A percentile compares a stretch with the other conserved stretches of the same genome.
Conservation (phyloP, 1,140 invertebrate species). For the Brachionus plicatilis region DNA sequence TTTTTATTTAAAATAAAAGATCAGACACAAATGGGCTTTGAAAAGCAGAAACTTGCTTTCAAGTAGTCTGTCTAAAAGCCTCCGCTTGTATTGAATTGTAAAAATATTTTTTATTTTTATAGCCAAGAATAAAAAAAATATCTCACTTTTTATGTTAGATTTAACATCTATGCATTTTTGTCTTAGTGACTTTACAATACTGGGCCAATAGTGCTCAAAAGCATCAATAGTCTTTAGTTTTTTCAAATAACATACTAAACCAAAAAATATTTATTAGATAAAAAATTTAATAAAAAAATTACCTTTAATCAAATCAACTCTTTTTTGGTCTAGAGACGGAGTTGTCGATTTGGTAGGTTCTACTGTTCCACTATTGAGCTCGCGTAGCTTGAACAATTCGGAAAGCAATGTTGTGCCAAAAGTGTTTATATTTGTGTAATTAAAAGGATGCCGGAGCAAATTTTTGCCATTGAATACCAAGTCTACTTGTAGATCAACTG, state of each 20-base stretch:
- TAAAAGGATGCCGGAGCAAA: neutral
- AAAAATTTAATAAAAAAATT: neutral
- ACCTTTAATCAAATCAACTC: constrained; percentile 15
- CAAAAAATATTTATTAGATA: neutral
- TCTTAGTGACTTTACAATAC: constrained; percentile 4
- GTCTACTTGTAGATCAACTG: neutral
- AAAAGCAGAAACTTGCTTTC: too few species aligned
- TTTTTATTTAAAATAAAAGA: too few species aligned
- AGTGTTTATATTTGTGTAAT: constrained; percentile 21
- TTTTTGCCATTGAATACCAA: neutral
- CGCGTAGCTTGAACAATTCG: neutral
- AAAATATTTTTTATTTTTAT: too few species aligned
- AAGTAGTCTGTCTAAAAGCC: too few species aligned
- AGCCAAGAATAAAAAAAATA: neutral
- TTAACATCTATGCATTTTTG: constrained; percentile 18
- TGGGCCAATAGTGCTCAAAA: constrained; percentile 14
- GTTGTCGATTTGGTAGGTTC: constrained; percentile 10
- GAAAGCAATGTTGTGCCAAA: constrained; percentile 11
- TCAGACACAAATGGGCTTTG: too few species aligned
- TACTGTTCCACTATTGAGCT: constrained; percentile 1
- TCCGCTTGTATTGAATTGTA: too few species aligned
- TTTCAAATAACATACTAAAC: neutral
- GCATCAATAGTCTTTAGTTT: constrained; percentile 3
- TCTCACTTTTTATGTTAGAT: neutral
- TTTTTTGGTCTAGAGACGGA: neutral